Conservation (phyloP, 2,888 invertebrate genomes). For the Aelia acuminata region DNA sequence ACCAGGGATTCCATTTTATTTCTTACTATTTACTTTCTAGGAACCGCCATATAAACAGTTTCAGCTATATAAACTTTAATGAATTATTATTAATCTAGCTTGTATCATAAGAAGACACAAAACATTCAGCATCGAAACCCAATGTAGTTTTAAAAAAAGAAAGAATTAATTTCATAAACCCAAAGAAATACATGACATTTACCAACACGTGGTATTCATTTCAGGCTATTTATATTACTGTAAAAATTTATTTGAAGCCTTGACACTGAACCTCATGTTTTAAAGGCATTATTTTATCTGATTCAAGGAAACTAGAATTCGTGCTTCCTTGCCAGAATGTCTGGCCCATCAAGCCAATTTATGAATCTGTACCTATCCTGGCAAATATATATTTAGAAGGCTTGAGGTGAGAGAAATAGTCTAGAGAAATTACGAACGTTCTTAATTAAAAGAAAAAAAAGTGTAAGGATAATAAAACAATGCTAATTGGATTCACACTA, state of each 20-base stretch:
- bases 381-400: slow-evolving; percentile 22
- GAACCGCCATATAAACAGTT: too few relatives aligned
- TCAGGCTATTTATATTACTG: neutral
- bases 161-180: neutral
- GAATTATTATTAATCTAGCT: too few relatives aligned
- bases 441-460: too few relatives aligned
- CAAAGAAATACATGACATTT: neutral
- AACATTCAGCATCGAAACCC: too few relatives aligned
- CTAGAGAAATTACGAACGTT: too few relatives aligned
- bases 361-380: neutral
- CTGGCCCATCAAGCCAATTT: neutral
- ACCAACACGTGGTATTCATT: neutral
- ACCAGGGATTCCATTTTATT: too few relatives aligned
- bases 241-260: neutral
- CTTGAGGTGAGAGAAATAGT: too few relatives aligned
- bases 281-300: neutral
- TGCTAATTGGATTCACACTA: too few relatives aligned
- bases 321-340: neutral
- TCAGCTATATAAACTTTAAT: too few relatives aligned
- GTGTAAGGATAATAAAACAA: too few relatives aligned
- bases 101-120: too few relatives aligned
- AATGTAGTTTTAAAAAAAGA: neutral
- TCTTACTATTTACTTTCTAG: too few relatives aligned
- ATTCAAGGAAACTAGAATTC: neutral
- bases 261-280: neutral